Evolutionary conservation across 2,113 vertebrate genomes (phyloP).

Genomic region (Pipa parva): DNA sequence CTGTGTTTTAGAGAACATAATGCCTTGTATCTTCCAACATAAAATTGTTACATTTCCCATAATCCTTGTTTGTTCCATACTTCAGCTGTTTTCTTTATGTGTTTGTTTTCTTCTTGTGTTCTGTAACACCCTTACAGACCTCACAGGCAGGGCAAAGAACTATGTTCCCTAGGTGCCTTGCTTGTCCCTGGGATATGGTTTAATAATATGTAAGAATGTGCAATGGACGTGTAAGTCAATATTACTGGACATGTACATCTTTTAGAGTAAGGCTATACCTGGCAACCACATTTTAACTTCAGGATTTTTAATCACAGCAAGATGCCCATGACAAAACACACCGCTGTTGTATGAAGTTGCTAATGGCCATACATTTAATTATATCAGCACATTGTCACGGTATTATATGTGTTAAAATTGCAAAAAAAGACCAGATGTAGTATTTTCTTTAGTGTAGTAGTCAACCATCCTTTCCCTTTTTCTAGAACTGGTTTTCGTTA

Average conservation of each 20-base stretch:
- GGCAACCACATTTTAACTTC: too few species aligned
- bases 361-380: too few species aligned
- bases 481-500: neutral
- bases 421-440: too few species aligned
- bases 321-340: too few species aligned
- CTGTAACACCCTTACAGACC: conserved; percentile 32
- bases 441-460: neutral
- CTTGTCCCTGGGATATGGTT: neutral
- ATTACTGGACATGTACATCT: too few species aligned
- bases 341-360: too few species aligned
- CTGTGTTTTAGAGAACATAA: conserved; percentile 5
- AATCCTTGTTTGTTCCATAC: conserved; percentile 19
- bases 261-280: too few species aligned
- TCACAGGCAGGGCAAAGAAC: conserved; percentile 8
- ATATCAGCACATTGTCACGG: too few species aligned
- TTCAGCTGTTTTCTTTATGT: conserved; percentile 19
- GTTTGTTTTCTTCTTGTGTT: conserved; percentile 19
- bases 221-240: neutral
- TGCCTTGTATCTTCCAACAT: conserved; percentile 31
- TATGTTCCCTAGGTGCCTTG: neutral
- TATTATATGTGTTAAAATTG: too few species aligned
- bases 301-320: too few species aligned
- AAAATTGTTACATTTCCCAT: conserved; percentile 21
- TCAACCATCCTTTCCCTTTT: neutral
- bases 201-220: conserved; percentile 7